These are phyloP conservation scores for Heliconius ethilla DNA, from an alignment of 2,888 invertebrate genomes.

Conservation along the genomic window DNA sequence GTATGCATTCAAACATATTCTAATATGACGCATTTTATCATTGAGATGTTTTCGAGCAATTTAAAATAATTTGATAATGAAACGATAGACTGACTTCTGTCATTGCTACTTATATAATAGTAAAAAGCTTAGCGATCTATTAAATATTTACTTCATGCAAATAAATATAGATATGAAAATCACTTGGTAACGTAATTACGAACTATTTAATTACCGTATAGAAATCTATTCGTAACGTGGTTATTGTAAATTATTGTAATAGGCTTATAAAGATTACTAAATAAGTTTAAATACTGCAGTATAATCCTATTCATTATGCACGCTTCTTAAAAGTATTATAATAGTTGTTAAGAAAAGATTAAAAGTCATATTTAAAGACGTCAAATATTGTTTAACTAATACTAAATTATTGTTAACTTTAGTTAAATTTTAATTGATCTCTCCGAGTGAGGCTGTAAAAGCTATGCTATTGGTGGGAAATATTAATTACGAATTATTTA, in stretches of 20 bases:
- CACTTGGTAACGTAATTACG: constrained; percentile 22
- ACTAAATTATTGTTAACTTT: background rate
- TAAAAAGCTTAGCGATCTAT: background rate
- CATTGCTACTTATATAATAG: constrained; percentile 11
- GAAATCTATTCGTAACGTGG: constrained; percentile 10
- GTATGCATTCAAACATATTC: constrained; percentile 50
- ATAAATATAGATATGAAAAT: constrained; percentile 19
- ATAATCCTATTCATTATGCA: constrained; percentile 19
- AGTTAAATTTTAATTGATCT: background rate
- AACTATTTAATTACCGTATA: background rate
- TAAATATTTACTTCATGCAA: constrained; percentile 11
- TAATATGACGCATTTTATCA: constrained; percentile 44
- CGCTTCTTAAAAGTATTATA: constrained; percentile 7
- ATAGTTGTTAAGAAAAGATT: background rate
- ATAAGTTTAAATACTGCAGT: constrained; percentile 18
- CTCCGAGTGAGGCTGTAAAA: background rate
- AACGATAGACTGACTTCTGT: constrained; percentile 5
- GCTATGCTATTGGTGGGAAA: constrained; percentile 21
- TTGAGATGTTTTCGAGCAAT: background rate
- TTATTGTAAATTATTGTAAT: background rate
- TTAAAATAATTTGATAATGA: background rate
- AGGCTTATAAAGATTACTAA: constrained; percentile 9
- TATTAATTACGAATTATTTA: constrained; percentile 18
- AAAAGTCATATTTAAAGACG: background rate
- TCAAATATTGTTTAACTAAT: background rate